Evolutionary conservation across 2,113 vertebrate species (phyloP).

Genomic region (Reinhardtius hippoglossoides): DNA sequence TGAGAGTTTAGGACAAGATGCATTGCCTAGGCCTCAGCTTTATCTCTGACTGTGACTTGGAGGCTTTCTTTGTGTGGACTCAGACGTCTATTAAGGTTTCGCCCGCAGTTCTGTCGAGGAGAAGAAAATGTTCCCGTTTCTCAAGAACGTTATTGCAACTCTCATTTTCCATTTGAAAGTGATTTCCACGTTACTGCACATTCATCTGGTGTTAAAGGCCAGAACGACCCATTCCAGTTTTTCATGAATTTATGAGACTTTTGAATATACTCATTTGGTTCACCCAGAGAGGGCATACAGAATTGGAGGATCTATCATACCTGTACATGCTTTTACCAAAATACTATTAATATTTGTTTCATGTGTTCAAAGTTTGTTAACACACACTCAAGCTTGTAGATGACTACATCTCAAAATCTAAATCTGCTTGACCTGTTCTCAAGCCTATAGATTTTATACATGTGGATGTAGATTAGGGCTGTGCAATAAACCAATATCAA

Average conservation of each 20-base stretch:
- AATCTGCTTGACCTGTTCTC: no score
- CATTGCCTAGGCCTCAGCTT: neutral
- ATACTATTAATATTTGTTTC: no score
- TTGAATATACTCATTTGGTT: neutral
- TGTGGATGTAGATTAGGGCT: no score
- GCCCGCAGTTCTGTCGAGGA: neutral
- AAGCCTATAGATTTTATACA: no score
- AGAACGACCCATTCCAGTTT: neutral
- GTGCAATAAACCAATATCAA: no score
- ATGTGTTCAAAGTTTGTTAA: no score
- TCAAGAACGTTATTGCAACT: constrained; percentile 9
- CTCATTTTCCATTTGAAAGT: constrained; percentile 6
- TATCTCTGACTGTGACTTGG: constrained; percentile 24
- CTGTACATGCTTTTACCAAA: no score
- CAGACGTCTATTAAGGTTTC: constrained; percentile 38
- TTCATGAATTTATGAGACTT: neutral
- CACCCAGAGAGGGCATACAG: neutral
- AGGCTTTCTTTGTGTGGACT: constrained; percentile 6
- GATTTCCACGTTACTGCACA: constrained; percentile 8
- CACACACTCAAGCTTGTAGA: no score
- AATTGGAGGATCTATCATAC: neutral
- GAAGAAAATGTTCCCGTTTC: constrained; percentile 8
- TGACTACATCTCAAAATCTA: no score
- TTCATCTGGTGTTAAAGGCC: constrained; percentile 26
- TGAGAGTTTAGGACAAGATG: constrained; percentile 37